Conservation (phyloP, 2,113 vertebrate species). For the Sphyrna mokarran region DNA sequence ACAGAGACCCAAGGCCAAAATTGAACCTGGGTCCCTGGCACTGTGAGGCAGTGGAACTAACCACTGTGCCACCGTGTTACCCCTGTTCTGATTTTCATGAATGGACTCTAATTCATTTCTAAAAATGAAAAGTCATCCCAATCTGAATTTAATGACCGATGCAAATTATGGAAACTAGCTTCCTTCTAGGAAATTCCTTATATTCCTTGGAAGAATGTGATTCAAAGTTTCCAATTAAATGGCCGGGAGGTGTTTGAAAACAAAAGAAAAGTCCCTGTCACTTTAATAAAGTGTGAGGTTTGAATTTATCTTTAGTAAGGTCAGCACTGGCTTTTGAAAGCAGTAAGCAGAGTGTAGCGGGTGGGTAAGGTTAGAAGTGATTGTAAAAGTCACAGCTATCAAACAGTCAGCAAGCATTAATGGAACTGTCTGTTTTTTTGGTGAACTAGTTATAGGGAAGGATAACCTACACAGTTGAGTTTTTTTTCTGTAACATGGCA, state of each 20-base stretch:
- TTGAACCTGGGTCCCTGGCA: too few species aligned
- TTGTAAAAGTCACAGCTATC: background rate
- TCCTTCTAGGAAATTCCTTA: background rate
- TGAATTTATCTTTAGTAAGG: background rate
- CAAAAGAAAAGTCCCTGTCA: background rate
- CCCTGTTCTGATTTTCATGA: background rate
- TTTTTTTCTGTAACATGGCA: background rate
- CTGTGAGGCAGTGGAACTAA: too few species aligned
- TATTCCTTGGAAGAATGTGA: background rate
- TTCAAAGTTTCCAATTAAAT: background rate
- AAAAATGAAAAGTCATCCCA: background rate
- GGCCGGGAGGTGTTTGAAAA: background rate
- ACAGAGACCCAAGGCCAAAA: too few species aligned
- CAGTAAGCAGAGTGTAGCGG: background rate
- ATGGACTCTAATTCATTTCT: background rate
- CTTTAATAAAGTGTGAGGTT: background rate
- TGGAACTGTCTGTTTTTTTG: background rate
- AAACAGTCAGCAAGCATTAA: background rate
- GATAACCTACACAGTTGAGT: background rate
- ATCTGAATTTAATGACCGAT: background rate
- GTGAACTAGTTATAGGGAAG: background rate
- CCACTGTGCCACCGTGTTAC: too few species aligned
- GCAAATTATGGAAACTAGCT: background rate
- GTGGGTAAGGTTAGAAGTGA: background rate
- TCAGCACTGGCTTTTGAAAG: background rate